phyloP scores from a whole-genome alignment of 2,113 vertebrate species.

The Amphiprion percula region DNA sequence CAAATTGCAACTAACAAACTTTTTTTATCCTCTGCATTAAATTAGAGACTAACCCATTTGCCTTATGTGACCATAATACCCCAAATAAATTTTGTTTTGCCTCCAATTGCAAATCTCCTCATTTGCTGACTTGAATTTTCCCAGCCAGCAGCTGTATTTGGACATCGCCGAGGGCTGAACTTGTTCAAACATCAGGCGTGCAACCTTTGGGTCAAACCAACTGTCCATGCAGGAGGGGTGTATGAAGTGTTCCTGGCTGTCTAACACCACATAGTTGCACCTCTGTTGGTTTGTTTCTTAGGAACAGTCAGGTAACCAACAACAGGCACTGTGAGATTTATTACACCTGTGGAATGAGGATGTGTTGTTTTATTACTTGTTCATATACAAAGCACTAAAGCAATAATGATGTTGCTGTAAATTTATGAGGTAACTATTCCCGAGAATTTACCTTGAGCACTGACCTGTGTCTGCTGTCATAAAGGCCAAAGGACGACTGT shows the following conservation, averaged over 20 bases:
- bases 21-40: constrained; percentile 34
- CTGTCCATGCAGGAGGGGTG: constrained; percentile 5
- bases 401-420: constrained; percentile 20
- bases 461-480: neutral
- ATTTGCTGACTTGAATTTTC: constrained; percentile 49
- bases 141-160: constrained; percentile 60
- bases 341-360: neutral
- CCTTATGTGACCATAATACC: constrained; percentile 24
- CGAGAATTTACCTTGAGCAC: constrained; percentile 4
- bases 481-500: neutral
- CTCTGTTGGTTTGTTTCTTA: constrained; percentile 27
- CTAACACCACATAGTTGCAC: constrained; percentile 7
- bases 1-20: constrained; percentile 13
- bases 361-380: constrained; percentile 16
- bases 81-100: constrained; percentile 47
- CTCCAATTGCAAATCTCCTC: constrained; percentile 34
- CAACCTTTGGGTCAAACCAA: constrained; percentile 37
- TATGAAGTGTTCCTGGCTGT: constrained; percentile 1
- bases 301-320: constrained; percentile 30
- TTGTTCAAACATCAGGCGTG: constrained; percentile 33
- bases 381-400: constrained; percentile 40
- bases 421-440: constrained; percentile 21
- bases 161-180: constrained; percentile 22
- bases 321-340: constrained; percentile 19
- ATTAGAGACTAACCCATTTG: constrained; percentile 32